phyloP scores from a whole-genome alignment of 2,113 vertebrate species.

The Leuciscus idus region DNA sequence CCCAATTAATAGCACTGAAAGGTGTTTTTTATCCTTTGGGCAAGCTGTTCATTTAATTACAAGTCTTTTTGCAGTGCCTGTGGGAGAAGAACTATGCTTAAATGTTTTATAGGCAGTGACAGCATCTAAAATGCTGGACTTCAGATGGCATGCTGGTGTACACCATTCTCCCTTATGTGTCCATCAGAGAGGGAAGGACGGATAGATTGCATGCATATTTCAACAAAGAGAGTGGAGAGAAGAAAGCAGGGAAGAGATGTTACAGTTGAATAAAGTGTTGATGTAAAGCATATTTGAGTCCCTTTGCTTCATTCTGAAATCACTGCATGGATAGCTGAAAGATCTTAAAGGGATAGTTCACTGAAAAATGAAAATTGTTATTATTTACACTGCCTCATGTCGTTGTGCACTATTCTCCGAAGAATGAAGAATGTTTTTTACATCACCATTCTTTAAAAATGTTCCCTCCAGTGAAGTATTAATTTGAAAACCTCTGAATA shows the following conservation, averaged over 20 bases:
- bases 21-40: neutral
- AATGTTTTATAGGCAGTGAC: conserved; percentile 47
- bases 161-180: conserved; percentile 30
- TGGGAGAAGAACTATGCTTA: conserved; percentile 20
- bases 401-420: neutral
- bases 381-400: neutral
- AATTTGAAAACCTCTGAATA: neutral
- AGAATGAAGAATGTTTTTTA: neutral
- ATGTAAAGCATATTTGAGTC: conserved; percentile 22
- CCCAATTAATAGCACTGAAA: neutral
- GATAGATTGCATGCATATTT: conserved; percentile 54
- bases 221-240: conserved; percentile 19
- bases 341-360: neutral
- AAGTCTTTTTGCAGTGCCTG: neutral
- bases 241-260: conserved; percentile 21
- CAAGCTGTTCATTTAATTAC: conserved; percentile 44
- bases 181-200: neutral
- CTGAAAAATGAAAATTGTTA: neutral
- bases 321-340: neutral
- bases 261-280: conserved; percentile 58
- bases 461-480: neutral
- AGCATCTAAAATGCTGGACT: conserved; percentile 47
- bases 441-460: neutral
- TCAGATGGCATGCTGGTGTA: conserved; percentile 51
- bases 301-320: conserved; percentile 33